Percentiles rank a stretch among this genome's conserved stretches.
phyloP scores from a whole-genome alignment of 2,888 invertebrate genomes.

The Bhutanitis thaidina region DNA sequence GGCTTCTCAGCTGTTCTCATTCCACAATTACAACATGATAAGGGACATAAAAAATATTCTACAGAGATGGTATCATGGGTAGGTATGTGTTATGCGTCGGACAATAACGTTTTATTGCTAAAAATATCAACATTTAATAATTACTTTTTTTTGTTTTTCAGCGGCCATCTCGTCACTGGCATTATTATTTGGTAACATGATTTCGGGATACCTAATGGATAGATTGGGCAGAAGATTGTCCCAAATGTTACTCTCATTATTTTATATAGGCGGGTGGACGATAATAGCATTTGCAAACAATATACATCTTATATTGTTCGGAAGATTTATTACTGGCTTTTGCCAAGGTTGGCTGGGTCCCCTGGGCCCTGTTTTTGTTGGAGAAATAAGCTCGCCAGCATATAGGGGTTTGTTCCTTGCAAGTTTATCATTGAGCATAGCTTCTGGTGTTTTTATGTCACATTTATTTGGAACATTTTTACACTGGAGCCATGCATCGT shows the following conservation, averaged over 20 bases:
- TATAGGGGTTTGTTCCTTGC: conserved; percentile 83
- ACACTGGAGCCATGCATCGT: conserved; percentile 80
- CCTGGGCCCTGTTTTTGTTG: conserved; percentile 78
- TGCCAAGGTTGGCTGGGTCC: conserved; percentile 81
- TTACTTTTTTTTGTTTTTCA: conserved; percentile 61
- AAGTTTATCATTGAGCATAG: conserved; percentile 80
- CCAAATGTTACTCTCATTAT: conserved; percentile 72
- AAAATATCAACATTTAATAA: too few species aligned
- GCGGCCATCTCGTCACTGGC: conserved; percentile 82
- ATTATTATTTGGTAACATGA: conserved; percentile 80
- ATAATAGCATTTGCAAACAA: conserved; percentile 75
- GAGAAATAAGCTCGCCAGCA: conserved; percentile 80
- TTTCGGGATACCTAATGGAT: conserved; percentile 81
- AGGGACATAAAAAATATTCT: conserved; percentile 59
- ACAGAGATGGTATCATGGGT: conserved; percentile 81
- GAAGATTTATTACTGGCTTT: conserved; percentile 79
- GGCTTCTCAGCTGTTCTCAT: conserved; percentile 83
- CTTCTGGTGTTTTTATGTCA: conserved; percentile 82
- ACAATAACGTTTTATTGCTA: background rate
- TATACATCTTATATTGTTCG: conserved; percentile 66
- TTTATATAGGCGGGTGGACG: conserved; percentile 80
- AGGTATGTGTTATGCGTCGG: conserved; percentile 59
- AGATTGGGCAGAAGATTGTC: conserved; percentile 78
- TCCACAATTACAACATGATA: conserved; percentile 73
- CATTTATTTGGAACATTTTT: conserved; percentile 83